These are phyloP conservation scores for Alaudala cheleensis DNA, from an alignment of 2,113 vertebrate species.

Conservation along the genomic window DNA sequence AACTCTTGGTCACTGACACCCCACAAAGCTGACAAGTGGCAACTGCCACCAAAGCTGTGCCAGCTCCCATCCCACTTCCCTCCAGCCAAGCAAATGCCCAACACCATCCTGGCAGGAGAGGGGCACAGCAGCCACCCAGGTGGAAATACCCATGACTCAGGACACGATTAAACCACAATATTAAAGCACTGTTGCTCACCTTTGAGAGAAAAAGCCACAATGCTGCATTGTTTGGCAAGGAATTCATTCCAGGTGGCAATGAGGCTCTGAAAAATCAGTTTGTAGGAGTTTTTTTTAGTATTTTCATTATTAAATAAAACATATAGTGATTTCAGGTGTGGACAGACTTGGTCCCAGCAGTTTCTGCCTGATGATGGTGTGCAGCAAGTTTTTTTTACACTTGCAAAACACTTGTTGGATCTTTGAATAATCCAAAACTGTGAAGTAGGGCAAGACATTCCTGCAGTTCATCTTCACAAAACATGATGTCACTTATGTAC, in stretches of 20 bases:
- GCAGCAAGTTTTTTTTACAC: neutral
- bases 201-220: neutral
- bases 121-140: neutral
- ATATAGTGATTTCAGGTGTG: neutral
- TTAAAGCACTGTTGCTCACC: neutral
- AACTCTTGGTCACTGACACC: neutral
- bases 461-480: constrained; percentile 11
- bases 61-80: neutral
- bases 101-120: neutral
- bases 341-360: neutral
- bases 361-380: neutral
- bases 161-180: neutral
- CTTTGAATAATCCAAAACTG: constrained; percentile 15
- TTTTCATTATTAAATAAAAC: neutral
- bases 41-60: neutral
- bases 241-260: neutral
- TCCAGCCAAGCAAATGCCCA: neutral
- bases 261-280: neutral
- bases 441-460: constrained; percentile 30
- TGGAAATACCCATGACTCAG: neutral
- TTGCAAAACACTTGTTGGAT: constrained; percentile 30
- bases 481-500: neutral
- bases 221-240: neutral
- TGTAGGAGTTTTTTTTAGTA: neutral
- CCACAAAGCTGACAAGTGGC: neutral